Conservation (phyloP, 2,888 invertebrate genomes). For the Tetragonula carbonaria region DNA sequence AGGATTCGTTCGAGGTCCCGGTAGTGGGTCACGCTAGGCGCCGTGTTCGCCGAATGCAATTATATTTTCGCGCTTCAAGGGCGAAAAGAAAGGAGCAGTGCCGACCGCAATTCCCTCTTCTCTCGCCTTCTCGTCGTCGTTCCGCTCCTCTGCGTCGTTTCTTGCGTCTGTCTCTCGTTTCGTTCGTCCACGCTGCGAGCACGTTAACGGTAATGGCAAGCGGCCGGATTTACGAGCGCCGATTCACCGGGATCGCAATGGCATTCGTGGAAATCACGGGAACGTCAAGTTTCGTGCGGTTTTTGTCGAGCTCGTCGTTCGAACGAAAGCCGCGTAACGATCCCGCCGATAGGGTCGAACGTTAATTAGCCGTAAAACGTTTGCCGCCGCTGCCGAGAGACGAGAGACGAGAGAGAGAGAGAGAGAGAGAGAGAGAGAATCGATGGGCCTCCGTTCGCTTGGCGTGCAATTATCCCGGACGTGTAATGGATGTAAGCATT, state of each 20-base stretch:
- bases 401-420: no score
- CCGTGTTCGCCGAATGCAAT: conserved; percentile 64
- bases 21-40: conserved; percentile 51
- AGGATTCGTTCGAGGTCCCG: not conserved
- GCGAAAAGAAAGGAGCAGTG: conserved; percentile 43
- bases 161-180: conserved; percentile 28
- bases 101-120: conserved; percentile 25
- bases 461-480: conserved; percentile 62
- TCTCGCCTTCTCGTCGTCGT: conserved; percentile 11
- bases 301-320: conserved; percentile 24
- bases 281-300: conserved; percentile 49
- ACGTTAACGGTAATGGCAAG: conserved; percentile 76
- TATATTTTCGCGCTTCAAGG: conserved; percentile 65
- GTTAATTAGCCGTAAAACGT: conserved; percentile 66
- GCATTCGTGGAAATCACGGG: conserved; percentile 64
- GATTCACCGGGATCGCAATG: conserved; percentile 64
- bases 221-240: conserved; percentile 74
- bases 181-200: conserved; percentile 1
- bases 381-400: conserved; percentile 22
- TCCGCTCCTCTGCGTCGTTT: conserved; percentile 29
- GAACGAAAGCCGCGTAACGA: conserved; percentile 36
- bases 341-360: conserved; percentile 57
- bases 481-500: conserved; percentile 59
- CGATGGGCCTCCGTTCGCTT: conserved; percentile 34
- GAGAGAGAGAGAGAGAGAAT: not conserved